Percentiles rank a stretch among this genome's conserved stretches.
Conservation (phyloP, 2,113 vertebrate genomes). For the Pteruthius melanotis region DNA sequence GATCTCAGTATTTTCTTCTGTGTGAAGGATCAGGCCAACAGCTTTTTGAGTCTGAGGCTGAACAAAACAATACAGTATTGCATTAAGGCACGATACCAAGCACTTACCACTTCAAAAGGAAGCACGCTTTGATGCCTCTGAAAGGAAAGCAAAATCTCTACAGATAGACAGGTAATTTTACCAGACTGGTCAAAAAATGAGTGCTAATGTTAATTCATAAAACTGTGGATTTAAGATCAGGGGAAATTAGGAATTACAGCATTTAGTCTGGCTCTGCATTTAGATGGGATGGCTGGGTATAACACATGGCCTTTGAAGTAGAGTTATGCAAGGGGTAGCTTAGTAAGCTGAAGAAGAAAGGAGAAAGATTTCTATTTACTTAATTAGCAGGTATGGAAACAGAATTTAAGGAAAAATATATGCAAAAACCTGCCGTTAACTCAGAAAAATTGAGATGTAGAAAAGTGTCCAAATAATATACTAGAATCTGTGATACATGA, state of each 20-base stretch:
- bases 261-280: conserved; percentile 8
- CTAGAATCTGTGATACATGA: neutral
- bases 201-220: conserved; percentile 25
- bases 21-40: conserved; percentile 5
- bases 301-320: conserved; percentile 7
- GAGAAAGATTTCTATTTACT: neutral
- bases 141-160: conserved; percentile 18
- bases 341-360: conserved; percentile 2
- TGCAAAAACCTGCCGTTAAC: neutral
- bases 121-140: neutral
- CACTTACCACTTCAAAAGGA: conserved; percentile 40
- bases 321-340: neutral
- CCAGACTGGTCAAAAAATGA: neutral
- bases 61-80: conserved; percentile 21
- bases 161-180: neutral
- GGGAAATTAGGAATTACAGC: conserved; percentile 16
- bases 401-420: neutral
- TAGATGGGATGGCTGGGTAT: neutral
- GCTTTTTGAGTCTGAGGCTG: neutral
- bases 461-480: neutral
- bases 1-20: neutral
- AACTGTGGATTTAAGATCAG: neutral
- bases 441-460: neutral
- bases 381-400: neutral
- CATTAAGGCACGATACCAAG: neutral